Conservation (phyloP, 92 coral and sea anemone genomes). For the Zoanthus gigantus region DNA sequence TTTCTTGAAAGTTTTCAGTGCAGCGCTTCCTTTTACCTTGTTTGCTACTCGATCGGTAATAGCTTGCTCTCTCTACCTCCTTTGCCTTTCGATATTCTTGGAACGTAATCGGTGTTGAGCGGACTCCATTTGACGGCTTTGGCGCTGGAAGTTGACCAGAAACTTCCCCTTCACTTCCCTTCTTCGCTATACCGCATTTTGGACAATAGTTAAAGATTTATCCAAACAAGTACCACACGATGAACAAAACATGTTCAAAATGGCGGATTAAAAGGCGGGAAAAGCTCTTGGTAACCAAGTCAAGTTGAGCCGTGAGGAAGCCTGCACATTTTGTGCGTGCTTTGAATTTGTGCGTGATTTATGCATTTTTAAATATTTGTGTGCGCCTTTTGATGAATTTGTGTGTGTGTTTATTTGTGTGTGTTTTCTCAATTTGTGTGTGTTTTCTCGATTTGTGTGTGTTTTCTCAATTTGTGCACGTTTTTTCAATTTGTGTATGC, state of each 20-base stretch:
- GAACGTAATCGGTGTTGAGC: constrained; percentile 24
- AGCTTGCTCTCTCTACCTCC: constrained; percentile 50
- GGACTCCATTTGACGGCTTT: constrained; percentile 27
- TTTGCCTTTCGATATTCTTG: constrained; percentile 42
- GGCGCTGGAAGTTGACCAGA: constrained; percentile 8
- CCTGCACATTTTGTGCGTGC: not conserved
- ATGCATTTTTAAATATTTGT: too few relatives aligned
- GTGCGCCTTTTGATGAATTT: not conserved
- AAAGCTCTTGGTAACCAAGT: not conserved
- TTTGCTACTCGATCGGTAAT: constrained; percentile 38
- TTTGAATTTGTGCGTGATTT: not conserved
- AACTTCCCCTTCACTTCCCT: constrained; percentile 19
- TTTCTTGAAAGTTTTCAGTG: constrained; percentile 39
- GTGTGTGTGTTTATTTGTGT: not conserved
- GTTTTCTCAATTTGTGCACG: not conserved
- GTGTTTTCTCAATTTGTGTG: not conserved
- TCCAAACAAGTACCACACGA: constrained; percentile 20
- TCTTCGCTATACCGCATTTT: constrained; percentile 18
- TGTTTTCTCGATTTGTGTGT: not conserved
- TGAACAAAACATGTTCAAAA: constrained; percentile 1
- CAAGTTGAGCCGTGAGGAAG: not conserved
- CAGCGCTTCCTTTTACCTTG: constrained; percentile 53
- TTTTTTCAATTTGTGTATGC: constrained; percentile 1
- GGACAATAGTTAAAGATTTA: constrained; percentile 28
- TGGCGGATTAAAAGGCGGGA: not conserved